Evolutionary conservation across 2,888 invertebrate genomes (phyloP), one percentile per base, ranked within the genome.

Genomic region (Beris morrisii): DNA sequence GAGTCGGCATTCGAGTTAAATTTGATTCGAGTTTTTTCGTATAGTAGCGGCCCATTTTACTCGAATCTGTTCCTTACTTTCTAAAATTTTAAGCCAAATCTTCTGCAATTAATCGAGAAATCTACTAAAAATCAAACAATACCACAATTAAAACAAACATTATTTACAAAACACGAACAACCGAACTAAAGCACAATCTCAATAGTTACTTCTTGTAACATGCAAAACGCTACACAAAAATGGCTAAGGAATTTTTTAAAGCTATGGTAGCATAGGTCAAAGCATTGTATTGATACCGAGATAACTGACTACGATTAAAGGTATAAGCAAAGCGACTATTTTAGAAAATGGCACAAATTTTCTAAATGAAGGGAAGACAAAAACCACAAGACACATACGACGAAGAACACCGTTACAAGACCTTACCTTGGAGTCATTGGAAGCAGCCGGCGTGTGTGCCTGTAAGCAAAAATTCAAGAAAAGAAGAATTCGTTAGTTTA

Each of bases 371-470:
- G 44, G 43, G 7, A 45, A 22, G 38, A 45, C 58, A 56, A 30
- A 53, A 54, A 46, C 30, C 46, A 56, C 9, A 28, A n/a, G 22
- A 50, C 38, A 50, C 38, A 61, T 38, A 52, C 48, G n/a, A 61
- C 7, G 43, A 50, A 46, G 50, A 30, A 52, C 38, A 12, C 13
- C 50, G 31, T 30, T 31, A 6, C 44, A 22, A 22, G 7, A 6
- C 54, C 68, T 58, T 68, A 68, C 68, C 68, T 70, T 70, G 52
- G 59, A 45, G 63, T 70, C 70, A 61, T 69, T 69, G 48, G 68
- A 67, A 46, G 50, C 58, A 61, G 65, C 69, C 57, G 71, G 69
- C 59, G 70, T 65, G 66, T 71, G 69, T 63, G 70, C 69, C 71
- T 70, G 68, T 22, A 68, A 66, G 61, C 55, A 68, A 50, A 57